A percentile compares a stretch with the other conserved stretches of the same genome.
Conservation (phyloP, 2,888 invertebrate species). For the Thera obeliscata region DNA sequence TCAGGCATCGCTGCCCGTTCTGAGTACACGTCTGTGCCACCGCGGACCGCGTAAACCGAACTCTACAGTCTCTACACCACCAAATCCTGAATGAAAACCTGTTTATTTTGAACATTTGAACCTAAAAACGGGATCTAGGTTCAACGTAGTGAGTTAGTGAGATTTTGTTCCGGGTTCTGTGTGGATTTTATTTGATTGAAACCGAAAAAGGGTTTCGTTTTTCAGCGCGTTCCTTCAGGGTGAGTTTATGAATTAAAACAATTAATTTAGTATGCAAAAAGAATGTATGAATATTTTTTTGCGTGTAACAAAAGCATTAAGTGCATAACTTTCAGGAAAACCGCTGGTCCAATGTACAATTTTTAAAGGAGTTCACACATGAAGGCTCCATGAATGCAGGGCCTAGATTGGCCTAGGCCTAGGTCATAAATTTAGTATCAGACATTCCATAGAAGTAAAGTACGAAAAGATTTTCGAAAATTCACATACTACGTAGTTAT, state of each 20-base stretch:
- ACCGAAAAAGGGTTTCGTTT: constrained; percentile 32
- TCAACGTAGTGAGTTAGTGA: constrained; percentile 34
- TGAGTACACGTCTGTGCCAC: constrained; percentile 9
- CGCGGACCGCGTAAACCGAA: constrained; percentile 22
- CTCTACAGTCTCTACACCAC: constrained; percentile 12
- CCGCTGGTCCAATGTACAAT: not conserved
- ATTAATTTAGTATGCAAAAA: constrained; percentile 1
- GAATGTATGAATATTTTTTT: not conserved
- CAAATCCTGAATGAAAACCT: constrained; percentile 29
- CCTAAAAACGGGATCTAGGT: constrained; percentile 4
- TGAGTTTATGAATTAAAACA: constrained; percentile 32
- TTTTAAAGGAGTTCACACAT: no score
- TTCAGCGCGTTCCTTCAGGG: constrained; percentile 38
- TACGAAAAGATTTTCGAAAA: no score
- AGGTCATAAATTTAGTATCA: no score
- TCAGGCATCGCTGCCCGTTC: constrained; percentile 19
- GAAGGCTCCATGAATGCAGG: no score
- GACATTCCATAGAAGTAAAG: no score
- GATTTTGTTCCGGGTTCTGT: constrained; percentile 28
- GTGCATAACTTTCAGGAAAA: not conserved
- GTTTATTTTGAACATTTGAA: constrained; percentile 3
- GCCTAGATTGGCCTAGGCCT: no score
- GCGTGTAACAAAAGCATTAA: not conserved
- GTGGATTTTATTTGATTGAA: constrained; percentile 29
- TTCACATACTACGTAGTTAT: no score